A percentile compares a stretch with the other conserved stretches of the same genome.
Evolutionary conservation across 2,888 invertebrate genomes (phyloP).

Genomic region (Calliphora vomitoria): DNA sequence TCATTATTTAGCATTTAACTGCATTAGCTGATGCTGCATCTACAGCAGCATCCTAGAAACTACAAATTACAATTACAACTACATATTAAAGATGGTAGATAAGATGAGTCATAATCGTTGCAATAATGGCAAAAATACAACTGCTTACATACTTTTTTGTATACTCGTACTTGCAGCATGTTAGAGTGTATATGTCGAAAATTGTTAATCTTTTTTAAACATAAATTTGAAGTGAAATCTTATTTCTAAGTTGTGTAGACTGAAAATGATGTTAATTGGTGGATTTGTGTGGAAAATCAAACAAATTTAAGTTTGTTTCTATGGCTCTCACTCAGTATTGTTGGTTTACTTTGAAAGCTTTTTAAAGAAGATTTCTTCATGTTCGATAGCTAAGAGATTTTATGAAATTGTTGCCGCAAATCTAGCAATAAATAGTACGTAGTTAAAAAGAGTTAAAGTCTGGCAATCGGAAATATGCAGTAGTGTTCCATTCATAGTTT

Average conservation of each 20-base stretch:
- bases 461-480: too few relatives aligned
- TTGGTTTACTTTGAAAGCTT: too few relatives aligned
- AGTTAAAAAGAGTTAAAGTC: too few relatives aligned
- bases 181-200: background rate
- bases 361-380: too few relatives aligned
- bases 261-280: background rate
- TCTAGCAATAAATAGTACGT: too few relatives aligned
- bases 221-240: background rate
- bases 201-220: background rate
- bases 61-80: background rate
- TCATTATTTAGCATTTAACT: constrained; percentile 21
- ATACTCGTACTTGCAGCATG: background rate
- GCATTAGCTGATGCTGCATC: background rate
- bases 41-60: background rate
- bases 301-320: background rate
- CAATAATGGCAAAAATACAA: background rate
- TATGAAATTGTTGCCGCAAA: too few relatives aligned
- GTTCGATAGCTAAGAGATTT: too few relatives aligned
- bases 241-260: background rate
- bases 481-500: too few relatives aligned
- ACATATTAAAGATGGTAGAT: background rate
- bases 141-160: background rate
- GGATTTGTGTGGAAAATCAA: background rate
- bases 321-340: too few relatives aligned
- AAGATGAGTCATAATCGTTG: constrained; percentile 14